These are phyloP conservation scores for Diorhabda carinulata DNA, from an alignment of 1,140 invertebrate species.

Conservation along the genomic window DNA sequence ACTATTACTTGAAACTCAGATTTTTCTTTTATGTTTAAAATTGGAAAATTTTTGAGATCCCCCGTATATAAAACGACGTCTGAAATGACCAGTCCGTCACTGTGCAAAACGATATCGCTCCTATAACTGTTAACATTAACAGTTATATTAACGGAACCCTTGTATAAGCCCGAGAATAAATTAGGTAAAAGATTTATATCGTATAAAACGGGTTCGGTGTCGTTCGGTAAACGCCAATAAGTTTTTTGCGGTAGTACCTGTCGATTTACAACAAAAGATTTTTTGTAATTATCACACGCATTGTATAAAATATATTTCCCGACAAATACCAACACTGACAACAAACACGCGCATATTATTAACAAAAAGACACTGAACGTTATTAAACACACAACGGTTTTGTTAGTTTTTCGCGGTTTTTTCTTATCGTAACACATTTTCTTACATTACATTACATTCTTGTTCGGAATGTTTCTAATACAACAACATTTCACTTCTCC, in stretches of 20 bases:
- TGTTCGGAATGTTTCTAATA: no score
- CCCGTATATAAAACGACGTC: constrained; percentile 41
- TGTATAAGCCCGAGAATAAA: constrained; percentile 63
- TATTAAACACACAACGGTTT: constrained; percentile 37
- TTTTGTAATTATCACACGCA: neutral
- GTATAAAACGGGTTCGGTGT: constrained; percentile 69
- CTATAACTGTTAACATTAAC: constrained; percentile 55
- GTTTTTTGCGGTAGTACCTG: constrained; percentile 2
- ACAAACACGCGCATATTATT: constrained; percentile 49
- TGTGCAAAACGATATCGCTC: constrained; percentile 66
- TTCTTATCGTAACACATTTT: neutral
- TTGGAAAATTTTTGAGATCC: constrained; percentile 21
- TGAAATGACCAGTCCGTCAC: constrained; percentile 59
- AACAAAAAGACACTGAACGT: constrained; percentile 51
- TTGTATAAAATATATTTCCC: constrained; percentile 46
- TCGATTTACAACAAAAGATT: constrained; percentile 14
- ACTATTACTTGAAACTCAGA: constrained; percentile 64
- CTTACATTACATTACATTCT: no score
- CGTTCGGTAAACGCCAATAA: constrained; percentile 57
- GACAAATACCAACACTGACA: constrained; percentile 50
- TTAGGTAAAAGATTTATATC: constrained; percentile 71
- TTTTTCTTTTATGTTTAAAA: constrained; percentile 51
- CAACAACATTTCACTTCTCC: neutral
- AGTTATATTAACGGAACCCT: constrained; percentile 68
- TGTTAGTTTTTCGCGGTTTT: constrained; percentile 23